Base-by-base conservation (phyloP, 2,113 vertebrate genomes). In the Echinops telfairi region DNA sequence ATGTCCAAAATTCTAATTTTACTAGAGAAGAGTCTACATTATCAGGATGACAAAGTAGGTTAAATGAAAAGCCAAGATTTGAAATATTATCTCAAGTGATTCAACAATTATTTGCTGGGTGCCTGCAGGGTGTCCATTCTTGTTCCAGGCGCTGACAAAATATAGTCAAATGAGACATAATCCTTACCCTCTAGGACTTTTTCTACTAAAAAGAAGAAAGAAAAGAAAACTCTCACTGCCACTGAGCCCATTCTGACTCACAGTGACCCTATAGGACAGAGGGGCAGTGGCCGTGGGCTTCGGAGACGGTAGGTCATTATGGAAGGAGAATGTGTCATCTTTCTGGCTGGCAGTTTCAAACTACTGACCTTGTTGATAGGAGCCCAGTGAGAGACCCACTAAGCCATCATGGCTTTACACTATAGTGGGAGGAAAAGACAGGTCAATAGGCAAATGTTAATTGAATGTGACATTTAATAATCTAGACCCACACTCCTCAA, bases 401-500 rank as follows among this genome's bases (percentile, higher is more conserved):
- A 53, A 12, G 47, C 47, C 47, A 53, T 14, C 47, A 53, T 4
- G 47, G 10, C 5, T 53, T 53, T 53, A 53, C 9, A 66, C 60
- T 20, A 81, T 57, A 73, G 75, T 92, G 17, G 29, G 33, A 27
- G 60, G 90, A 83, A 70, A 76, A 68, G 27, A 71, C 14, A 96
- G 87, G 78, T 89, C 81, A 91, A 88, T 53, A 76, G 47, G 78
- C n/a, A 68, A 36, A 82, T 82, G 93, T 90, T 38, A 60, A 38
- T 20, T 71, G 80, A 75, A 79, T 64, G 23, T 73, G 73, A 91
- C 31, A 86, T 79, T n/a, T 60, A 92, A 84, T 85, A 20, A 93
- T 92, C 83, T 80, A 83, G 38, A 83, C 85, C 90, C 47, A 36
- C 76, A 43, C 23, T 43, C 23, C 23, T 40, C 75, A 77, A 29